phyloP scores from a whole-genome alignment of 2,113 vertebrate genomes.

The Mobula birostris region DNA sequence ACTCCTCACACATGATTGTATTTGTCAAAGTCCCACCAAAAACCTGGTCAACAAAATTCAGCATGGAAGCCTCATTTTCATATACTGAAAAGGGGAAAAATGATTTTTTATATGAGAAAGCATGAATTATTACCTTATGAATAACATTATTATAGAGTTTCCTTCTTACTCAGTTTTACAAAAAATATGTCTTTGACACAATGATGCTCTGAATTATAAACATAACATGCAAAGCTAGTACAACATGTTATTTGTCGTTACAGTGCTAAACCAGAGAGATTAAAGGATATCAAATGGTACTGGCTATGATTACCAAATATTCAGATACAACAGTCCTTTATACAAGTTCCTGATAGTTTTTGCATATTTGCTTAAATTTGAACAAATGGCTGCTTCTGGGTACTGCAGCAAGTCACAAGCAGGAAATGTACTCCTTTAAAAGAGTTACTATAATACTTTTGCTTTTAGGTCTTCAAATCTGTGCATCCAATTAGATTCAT shows the following conservation, averaged over 20 bases:
- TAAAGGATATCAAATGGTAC: not conserved
- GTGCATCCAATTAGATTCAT: not conserved
- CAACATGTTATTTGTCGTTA: not conserved
- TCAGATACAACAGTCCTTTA: not conserved
- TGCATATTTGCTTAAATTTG: not conserved
- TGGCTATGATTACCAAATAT: not conserved
- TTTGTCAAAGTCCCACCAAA: constrained; percentile 91
- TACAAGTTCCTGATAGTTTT: not conserved
- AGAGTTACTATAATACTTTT: not conserved
- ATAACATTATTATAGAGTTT: not conserved
- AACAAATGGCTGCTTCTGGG: not conserved
- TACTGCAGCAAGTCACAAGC: not conserved
- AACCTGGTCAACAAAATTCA: constrained; percentile 80
- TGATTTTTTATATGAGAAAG: not conserved
- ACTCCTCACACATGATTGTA: constrained; percentile 90
- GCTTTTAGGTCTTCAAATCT: not conserved
- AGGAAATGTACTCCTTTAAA: not conserved
- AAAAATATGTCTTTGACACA: not conserved
- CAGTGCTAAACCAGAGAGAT: too few relatives aligned
- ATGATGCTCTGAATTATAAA: not conserved
- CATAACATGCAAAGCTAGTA: not conserved
- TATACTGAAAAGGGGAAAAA: constrained; percentile 64
- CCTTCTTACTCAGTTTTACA: not conserved
- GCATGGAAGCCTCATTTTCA: constrained; percentile 69
- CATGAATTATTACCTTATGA: not conserved